These are phyloP conservation scores for Mastigias papua DNA, from an alignment of 30 jellyfish, hydroid and myxozoan species.

Conservation along the genomic window DNA sequence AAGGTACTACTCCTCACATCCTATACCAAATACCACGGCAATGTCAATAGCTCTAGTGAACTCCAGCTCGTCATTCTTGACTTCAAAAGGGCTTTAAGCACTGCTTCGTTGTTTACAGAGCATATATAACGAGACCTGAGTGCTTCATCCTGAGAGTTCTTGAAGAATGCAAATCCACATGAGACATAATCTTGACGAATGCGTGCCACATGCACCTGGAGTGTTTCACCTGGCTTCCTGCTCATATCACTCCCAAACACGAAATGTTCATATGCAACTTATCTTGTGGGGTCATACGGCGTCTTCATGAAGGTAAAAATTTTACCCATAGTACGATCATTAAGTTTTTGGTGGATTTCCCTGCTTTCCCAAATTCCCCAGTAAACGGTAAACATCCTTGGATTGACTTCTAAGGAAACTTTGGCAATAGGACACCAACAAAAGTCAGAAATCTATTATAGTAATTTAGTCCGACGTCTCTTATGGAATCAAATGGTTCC, in stretches of 20 bases:
- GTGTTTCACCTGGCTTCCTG: constrained; percentile 63
- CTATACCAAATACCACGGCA: no score
- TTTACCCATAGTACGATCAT: constrained; percentile 46
- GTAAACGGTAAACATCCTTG: not conserved
- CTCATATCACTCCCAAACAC: constrained; percentile 37
- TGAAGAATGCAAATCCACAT: constrained; percentile 35
- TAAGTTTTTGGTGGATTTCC: constrained; percentile 26
- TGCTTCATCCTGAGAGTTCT: constrained; percentile 70
- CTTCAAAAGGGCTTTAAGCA: constrained; percentile 49
- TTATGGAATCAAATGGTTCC: constrained; percentile 22
- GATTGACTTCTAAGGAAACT: not conserved
- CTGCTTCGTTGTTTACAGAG: constrained; percentile 52
- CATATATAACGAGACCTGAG: constrained; percentile 45
- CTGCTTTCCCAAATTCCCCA: constrained; percentile 17
- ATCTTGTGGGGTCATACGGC: constrained; percentile 52
- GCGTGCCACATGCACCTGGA: constrained; percentile 56
- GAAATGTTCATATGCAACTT: constrained; percentile 41
- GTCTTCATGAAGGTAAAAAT: constrained; percentile 25
- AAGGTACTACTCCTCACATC: no score
- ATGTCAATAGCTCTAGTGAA: no score
- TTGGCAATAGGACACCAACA: not conserved
- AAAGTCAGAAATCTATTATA: constrained; percentile 6
- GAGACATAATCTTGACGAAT: constrained; percentile 71
- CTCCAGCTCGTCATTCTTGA: no score
- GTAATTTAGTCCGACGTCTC: constrained; percentile 14